A percentile compares a stretch with the other conserved stretches of the same genome.
Conservation (phyloP, 2,113 vertebrate species). For the Callipepla californica region DNA sequence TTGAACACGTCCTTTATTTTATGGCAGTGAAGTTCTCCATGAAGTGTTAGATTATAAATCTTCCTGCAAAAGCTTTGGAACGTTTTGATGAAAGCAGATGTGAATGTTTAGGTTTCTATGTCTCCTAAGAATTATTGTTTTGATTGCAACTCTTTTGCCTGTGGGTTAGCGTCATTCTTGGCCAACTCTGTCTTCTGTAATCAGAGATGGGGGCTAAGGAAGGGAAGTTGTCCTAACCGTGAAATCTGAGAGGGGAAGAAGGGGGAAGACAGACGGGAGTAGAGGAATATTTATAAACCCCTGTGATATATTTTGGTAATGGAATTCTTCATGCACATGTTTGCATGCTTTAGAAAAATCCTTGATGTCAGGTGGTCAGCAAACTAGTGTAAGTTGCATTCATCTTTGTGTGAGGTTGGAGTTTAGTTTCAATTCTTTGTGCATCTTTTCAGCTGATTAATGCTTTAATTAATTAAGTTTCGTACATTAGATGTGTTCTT, state of each 20-base stretch:
- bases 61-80: not conserved
- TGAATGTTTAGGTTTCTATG: not conserved
- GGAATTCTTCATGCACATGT: not conserved
- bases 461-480: not conserved
- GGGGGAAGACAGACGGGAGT: not conserved
- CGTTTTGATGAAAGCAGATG: not conserved
- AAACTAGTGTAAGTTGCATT: not conserved
- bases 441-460: not conserved
- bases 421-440: not conserved
- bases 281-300: not conserved
- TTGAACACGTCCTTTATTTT: not conserved
- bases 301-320: not conserved
- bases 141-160: not conserved
- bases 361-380: not conserved
- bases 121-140: not conserved
- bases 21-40: not conserved
- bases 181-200: not conserved
- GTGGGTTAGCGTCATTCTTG: not conserved
- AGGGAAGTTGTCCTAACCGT: not conserved
- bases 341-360: conserved; percentile 1
- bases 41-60: not conserved
- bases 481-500: not conserved
- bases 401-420: not conserved
- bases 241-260: not conserved
- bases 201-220: not conserved